Evolutionary conservation across 2,113 vertebrate species (phyloP).

Genomic region (Pardalotus punctatus): DNA sequence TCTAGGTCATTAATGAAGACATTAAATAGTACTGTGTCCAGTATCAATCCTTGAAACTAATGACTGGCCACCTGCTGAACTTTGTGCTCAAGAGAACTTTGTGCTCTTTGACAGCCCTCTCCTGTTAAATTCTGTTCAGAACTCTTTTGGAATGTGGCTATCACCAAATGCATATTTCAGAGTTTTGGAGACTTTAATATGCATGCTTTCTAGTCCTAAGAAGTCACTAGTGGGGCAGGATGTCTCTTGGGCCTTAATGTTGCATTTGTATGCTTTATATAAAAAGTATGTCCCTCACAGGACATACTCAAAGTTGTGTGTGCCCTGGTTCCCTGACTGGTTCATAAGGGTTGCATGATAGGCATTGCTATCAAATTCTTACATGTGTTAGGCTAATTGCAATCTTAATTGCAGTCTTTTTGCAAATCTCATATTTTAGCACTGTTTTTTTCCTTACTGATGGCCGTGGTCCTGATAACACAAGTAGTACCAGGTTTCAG

Average conservation of each 20-base stretch:
- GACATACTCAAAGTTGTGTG: neutral
- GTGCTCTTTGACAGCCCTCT: neutral
- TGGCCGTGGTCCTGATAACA: neutral
- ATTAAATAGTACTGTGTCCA: neutral
- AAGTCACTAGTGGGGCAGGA: neutral
- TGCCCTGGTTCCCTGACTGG: neutral
- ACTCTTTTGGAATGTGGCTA: neutral
- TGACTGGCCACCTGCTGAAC: neutral
- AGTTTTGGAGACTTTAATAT: neutral
- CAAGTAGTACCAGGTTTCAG: neutral
- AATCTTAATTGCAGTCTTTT: neutral
- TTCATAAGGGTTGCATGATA: neutral
- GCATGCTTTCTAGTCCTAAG: rapidly evolving
- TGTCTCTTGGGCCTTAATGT: rapidly evolving
- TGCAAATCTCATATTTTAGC: neutral
- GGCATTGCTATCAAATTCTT: neutral
- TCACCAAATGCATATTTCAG: neutral
- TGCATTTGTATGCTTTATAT: neutral
- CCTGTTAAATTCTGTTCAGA: neutral
- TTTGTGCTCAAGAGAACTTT: neutral
- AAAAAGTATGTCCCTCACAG: neutral
- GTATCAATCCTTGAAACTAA: neutral
- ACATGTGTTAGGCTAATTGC: neutral
- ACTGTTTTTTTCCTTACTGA: neutral
- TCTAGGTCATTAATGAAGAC: neutral